These are phyloP conservation scores for Probosciger aterrimus DNA, from an alignment of 2,113 vertebrate species.

Conservation along the genomic window DNA sequence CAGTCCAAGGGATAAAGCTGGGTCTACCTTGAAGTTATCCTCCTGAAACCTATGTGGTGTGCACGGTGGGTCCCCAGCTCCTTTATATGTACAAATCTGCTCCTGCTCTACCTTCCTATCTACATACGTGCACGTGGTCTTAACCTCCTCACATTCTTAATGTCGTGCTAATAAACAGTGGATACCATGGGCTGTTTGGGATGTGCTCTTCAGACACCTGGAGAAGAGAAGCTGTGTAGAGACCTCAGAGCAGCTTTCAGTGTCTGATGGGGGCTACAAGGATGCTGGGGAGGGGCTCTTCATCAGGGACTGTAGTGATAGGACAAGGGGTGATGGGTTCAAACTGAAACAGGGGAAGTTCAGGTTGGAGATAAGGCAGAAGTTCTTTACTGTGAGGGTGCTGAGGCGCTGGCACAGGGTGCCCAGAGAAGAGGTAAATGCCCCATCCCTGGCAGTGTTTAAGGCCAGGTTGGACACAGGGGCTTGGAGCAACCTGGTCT, in stretches of 20 bases:
- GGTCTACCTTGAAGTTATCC: not conserved
- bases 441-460: not conserved
- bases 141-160: not conserved
- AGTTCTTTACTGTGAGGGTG: not conserved
- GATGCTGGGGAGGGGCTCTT: not conserved
- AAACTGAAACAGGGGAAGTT: not conserved
- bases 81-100: not conserved
- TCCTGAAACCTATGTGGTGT: not conserved
- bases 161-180: no score
- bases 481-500: not conserved
- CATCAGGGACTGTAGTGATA: not conserved
- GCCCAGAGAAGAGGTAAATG: not conserved
- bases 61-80: not conserved
- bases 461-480: not conserved
- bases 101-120: not conserved
- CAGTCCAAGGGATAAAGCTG: not conserved
- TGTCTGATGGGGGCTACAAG: not conserved
- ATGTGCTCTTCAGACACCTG: not conserved
- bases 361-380: not conserved
- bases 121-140: not conserved
- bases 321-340: not conserved
- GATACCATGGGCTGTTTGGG: not conserved
- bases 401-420: fast-evolving
- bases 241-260: not conserved
- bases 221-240: not conserved